Evolutionary conservation across 2,888 invertebrate genomes (phyloP).

Genomic region (Unio pictorum): DNA sequence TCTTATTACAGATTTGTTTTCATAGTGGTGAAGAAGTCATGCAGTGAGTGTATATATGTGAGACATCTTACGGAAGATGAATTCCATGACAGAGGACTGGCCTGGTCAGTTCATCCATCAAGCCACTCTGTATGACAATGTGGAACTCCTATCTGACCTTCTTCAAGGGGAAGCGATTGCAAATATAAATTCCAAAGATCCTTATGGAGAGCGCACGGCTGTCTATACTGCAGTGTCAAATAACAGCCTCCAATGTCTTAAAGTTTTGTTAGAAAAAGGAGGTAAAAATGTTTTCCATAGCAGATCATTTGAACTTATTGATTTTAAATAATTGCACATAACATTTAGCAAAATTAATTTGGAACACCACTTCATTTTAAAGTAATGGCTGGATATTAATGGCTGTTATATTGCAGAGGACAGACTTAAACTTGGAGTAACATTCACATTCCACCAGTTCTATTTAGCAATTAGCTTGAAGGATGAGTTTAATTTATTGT

Average conservation of each 20-base stretch:
- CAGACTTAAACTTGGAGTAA: too few relatives aligned
- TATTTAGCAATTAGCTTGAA: too few relatives aligned
- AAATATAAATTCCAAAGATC: constrained; percentile 59
- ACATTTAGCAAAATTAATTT: background rate
- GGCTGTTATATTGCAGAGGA: too few relatives aligned
- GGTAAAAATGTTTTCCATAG: constrained; percentile 40
- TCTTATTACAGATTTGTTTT: too few relatives aligned
- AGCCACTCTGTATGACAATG: constrained; percentile 66
- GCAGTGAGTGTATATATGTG: too few relatives aligned
- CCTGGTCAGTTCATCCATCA: constrained; percentile 62
- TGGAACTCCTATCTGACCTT: constrained; percentile 60
- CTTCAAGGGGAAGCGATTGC: constrained; percentile 58
- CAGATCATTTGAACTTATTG: too few relatives aligned
- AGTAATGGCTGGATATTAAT: too few relatives aligned
- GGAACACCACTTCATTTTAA: background rate
- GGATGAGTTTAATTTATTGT: too few relatives aligned
- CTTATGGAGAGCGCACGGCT: constrained; percentile 60
- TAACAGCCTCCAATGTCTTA: constrained; percentile 61
- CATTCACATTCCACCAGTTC: too few relatives aligned
- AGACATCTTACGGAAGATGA: too few relatives aligned
- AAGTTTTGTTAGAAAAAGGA: constrained; percentile 60
- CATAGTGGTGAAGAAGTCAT: too few relatives aligned
- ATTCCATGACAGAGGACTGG: constrained; percentile 39
- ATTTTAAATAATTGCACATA: too few relatives aligned
- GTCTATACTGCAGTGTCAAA: constrained; percentile 68